These are phyloP conservation scores for Mormyrus lacerda DNA, from an alignment of 2,113 vertebrate genomes.

Conservation along the genomic window DNA sequence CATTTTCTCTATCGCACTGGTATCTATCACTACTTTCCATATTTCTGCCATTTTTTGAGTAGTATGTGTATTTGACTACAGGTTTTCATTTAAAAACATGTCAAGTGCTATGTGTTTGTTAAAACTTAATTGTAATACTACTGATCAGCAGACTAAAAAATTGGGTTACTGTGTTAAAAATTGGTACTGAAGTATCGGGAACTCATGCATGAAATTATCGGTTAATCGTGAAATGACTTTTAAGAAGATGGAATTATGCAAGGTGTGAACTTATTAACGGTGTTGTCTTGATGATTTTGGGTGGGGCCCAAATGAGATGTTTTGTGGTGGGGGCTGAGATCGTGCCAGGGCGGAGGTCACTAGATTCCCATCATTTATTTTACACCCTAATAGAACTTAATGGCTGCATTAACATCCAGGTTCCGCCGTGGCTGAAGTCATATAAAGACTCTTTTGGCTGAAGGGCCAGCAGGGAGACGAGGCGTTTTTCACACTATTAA, in stretches of 20 bases:
- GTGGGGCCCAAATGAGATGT: not conserved
- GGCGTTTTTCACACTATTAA: not conserved
- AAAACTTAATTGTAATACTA: not conserved
- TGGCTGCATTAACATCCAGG: not conserved
- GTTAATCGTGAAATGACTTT: not conserved
- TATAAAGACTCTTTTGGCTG: not conserved
- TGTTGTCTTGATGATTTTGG: not conserved
- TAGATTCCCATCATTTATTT: not conserved
- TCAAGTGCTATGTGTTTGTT: not conserved
- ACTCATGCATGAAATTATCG: not conserved
- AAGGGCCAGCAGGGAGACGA: not conserved
- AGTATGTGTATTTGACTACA: not conserved
- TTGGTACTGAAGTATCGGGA: not conserved
- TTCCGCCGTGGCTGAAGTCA: not conserved
- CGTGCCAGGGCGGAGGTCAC: not conserved
- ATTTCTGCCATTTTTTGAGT: not conserved
- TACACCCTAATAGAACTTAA: no score
- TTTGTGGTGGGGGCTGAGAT: not conserved
- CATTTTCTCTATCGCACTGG: not conserved
- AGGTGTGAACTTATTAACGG: not conserved
- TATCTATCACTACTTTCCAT: not conserved
- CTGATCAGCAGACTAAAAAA: conserved; percentile 12
- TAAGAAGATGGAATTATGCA: not conserved
- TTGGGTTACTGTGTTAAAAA: conserved; percentile 6
- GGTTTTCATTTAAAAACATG: not conserved